Evolutionary conservation across 2,888 invertebrate species (phyloP), one percentile per base, ranked within the genome.

Genomic region (Idaea aversata): DNA sequence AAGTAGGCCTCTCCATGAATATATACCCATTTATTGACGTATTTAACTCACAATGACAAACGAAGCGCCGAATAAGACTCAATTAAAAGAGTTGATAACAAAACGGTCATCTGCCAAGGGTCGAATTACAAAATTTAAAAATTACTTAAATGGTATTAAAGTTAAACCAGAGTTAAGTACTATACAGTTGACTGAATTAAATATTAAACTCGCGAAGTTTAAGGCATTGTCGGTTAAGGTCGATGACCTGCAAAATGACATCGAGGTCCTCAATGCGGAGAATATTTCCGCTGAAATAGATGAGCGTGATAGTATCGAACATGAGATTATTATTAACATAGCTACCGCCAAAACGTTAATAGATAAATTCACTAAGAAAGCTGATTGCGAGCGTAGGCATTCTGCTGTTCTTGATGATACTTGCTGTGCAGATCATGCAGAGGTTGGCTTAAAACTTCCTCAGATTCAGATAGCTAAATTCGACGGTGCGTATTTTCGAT

Each of bases 401-500:
- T 16, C 59, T 16, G n/a, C 57, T n/a, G 34, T 34, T 5, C n/a
- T 7, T 34, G 57, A 58, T 15, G 57, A 57, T 57, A 25, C 16
- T 58, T 62, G 62, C 34, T 25, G 58, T 57, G 34, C n/a, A 5
- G 58, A 34, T 57, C 58, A 57, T 57, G 34, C 34, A 57, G 62
- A 62, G 4, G 47, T 65, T n/a, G 67, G 65, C 2, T 61, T 70
- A 15, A 65, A 61, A 63, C 65, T 70, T 59, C 67, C 66, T 13
- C 35, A 57, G 34, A 67, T 72, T 16, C 36, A 72, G 62, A 69
- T 75, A 10, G 59, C 69, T 13, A 73, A 70, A 5, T 75, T 74
- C 65, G 69, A 72, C 63, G 77, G 75, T 5, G 16, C 67, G 3
- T 74, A 68, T 59, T 69, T 61, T 57, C 62, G 64, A 15, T 74